These are phyloP conservation scores for Boloria selene DNA, from an alignment of 2,888 invertebrate species.

Conservation along the genomic window DNA sequence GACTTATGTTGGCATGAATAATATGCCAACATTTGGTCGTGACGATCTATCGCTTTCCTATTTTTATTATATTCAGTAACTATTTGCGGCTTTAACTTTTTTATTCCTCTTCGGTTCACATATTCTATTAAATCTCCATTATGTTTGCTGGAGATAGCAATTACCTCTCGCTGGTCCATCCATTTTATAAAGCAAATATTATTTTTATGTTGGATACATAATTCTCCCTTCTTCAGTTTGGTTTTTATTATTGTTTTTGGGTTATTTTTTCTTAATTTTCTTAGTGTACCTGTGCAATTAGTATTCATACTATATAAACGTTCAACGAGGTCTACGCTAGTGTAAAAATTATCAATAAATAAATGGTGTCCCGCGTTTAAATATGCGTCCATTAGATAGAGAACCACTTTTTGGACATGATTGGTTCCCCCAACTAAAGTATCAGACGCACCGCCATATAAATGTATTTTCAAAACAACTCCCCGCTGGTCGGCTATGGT, in stretches of 20 bases:
- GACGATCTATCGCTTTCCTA: slow-evolving; percentile 42
- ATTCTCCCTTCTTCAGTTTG: slow-evolving; percentile 36
- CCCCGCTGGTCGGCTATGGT: slow-evolving; percentile 38
- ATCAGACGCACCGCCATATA: slow-evolving; percentile 41
- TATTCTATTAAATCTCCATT: slow-evolving; percentile 8
- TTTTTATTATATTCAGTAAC: slow-evolving; percentile 40
- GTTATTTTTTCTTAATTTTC: slow-evolving; percentile 36
- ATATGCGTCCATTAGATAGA: slow-evolving; percentile 25
- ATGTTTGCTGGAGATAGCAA: slow-evolving; percentile 46
- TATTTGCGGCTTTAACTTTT: slow-evolving; percentile 36
- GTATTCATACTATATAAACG: slow-evolving; percentile 36
- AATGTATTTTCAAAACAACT: slow-evolving; percentile 39
- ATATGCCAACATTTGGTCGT: slow-evolving; percentile 43
- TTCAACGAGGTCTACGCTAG: slow-evolving; percentile 35
- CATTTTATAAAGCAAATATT: slow-evolving; percentile 40
- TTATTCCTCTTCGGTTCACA: background rate
- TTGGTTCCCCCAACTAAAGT: slow-evolving; percentile 37
- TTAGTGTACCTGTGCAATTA: slow-evolving; percentile 38
- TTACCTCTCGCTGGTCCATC: slow-evolving; percentile 32
- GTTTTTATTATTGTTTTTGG: slow-evolving; percentile 25
- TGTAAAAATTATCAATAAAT: slow-evolving; percentile 40
- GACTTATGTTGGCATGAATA: background rate
- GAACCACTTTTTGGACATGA: slow-evolving; percentile 40
- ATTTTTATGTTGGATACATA: slow-evolving; percentile 34
- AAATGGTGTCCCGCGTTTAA: slow-evolving; percentile 40